These are phyloP conservation scores for Axis porcinus DNA, from an alignment of 2,113 vertebrate species.

Conservation along the genomic window DNA sequence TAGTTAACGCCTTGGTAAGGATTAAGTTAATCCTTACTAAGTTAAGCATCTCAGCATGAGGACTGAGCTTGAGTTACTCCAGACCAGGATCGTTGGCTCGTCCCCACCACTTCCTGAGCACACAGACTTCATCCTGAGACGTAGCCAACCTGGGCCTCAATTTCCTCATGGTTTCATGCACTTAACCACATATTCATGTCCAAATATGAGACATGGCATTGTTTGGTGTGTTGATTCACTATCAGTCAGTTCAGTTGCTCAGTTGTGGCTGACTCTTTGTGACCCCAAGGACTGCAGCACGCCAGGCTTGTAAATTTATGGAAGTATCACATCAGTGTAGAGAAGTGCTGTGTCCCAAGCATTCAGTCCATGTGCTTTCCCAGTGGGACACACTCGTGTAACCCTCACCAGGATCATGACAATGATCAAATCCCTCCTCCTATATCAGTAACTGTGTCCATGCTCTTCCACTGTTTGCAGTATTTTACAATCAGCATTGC, in stretches of 20 bases:
- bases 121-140: not conserved
- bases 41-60: not conserved
- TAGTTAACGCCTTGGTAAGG: not conserved
- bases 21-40: not conserved
- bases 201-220: not conserved
- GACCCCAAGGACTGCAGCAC: not conserved
- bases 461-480: not conserved
- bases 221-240: not conserved
- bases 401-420: not conserved
- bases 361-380: not conserved
- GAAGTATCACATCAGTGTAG: not conserved
- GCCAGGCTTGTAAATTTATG: not conserved
- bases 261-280: not conserved
- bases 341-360: not conserved
- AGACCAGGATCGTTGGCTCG: fast-evolving
- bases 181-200: not conserved
- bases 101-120: not conserved
- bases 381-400: not conserved
- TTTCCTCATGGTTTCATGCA: not conserved
- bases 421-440: not conserved
- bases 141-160: not conserved
- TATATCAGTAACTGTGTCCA: not conserved
- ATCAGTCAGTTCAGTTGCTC: not conserved
- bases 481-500: not conserved
- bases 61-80: not conserved